Evolutionary conservation across 2,888 invertebrate genomes (phyloP).

Genomic region (Limenitis camilla): DNA sequence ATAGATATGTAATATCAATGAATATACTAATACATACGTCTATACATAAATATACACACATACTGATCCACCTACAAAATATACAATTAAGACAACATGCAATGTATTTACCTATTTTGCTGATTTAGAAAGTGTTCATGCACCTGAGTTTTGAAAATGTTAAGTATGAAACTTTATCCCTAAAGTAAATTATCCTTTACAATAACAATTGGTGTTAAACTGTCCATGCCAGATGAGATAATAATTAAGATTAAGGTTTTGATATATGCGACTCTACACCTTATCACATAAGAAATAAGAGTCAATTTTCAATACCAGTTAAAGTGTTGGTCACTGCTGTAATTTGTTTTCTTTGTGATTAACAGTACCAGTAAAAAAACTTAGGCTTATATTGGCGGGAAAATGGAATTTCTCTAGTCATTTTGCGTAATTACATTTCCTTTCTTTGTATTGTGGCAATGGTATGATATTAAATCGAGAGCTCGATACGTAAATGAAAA

Average conservation of each 20-base stretch:
- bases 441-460: conserved; percentile 5
- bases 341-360: conserved; percentile 23
- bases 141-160: no score
- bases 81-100: no score
- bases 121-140: no score
- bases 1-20: no score
- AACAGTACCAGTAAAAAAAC: conserved; percentile 17
- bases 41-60: no score
- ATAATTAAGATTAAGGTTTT: conserved; percentile 1
- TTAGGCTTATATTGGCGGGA: conserved; percentile 18
- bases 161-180: no score
- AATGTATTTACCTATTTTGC: no score
- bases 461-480: conserved; percentile 3
- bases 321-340: conserved; percentile 29
- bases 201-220: conserved; percentile 1
- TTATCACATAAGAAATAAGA: not conserved
- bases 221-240: conserved; percentile 3
- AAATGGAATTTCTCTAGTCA: conserved; percentile 21
- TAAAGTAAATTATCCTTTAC: not conserved
- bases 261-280: not conserved
- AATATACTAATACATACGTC: no score
- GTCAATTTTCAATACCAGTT: conserved; percentile 33
- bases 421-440: conserved; percentile 21
- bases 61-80: no score
- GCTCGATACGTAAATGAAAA: conserved; percentile 4